Evolutionary conservation across 2,797 vertebrate genomes (phyloP).

Genomic region (Ficedula albicollis): DNA sequence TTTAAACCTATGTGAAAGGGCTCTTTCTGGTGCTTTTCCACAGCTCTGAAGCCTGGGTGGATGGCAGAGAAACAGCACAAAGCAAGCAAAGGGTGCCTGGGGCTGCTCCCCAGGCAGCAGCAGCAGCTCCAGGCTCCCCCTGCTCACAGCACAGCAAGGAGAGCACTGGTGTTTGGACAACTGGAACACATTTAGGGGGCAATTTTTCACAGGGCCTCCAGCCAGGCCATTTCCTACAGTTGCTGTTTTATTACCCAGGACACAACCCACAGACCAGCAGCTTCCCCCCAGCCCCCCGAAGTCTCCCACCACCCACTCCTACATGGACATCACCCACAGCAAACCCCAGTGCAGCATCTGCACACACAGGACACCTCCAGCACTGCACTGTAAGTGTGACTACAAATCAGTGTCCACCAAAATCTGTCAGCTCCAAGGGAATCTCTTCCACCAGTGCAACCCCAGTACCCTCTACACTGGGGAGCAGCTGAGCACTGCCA

Average conservation of each 20-base stretch:
- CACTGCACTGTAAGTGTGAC: accelerated
- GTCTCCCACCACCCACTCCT: background rate
- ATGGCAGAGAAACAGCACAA: background rate
- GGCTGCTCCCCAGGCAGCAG: background rate
- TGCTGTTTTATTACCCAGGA: conserved; percentile 50
- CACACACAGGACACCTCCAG: background rate
- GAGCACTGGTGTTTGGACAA: conserved; percentile 83
- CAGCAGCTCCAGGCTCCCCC: background rate
- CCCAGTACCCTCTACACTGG: background rate
- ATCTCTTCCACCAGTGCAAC: background rate
- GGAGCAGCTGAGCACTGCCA: background rate
- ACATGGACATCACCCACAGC: background rate
- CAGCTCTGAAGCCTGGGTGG: background rate
- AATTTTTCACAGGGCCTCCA: conserved; percentile 69
- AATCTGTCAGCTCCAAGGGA: background rate
- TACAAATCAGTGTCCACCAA: background rate
- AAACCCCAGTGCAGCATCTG: accelerated
- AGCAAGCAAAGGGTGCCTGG: background rate
- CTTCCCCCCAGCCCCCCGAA: background rate
- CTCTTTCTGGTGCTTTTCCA: background rate
- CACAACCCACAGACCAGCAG: conserved; percentile 54
- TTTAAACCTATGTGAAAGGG: background rate
- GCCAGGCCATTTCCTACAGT: conserved; percentile 60
- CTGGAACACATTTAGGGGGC: conserved; percentile 80
- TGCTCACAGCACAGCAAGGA: background rate